These are phyloP conservation scores for Drosophila aldrichi DNA, from an alignment of 2,888 invertebrate species.

Conservation along the genomic window DNA sequence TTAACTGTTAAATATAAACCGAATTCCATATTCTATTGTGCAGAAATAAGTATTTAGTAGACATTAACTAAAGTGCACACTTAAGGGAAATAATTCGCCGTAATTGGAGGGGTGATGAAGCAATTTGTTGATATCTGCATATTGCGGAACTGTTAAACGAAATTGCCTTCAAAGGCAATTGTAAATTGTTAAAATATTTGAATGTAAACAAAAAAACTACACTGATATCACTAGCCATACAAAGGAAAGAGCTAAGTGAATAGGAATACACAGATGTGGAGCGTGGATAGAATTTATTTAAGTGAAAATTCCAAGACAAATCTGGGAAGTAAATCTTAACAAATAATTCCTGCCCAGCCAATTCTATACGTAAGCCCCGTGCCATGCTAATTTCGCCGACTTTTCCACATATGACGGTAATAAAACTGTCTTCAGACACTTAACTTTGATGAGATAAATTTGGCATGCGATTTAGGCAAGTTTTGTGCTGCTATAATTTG, in stretches of 20 bases:
- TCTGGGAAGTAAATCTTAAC: not conserved
- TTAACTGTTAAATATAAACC: no score
- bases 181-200: not conserved
- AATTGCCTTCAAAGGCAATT: not conserved
- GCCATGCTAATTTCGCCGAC: not conserved
- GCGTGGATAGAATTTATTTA: no score
- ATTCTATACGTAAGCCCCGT: not conserved
- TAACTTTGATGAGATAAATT: constrained; percentile 19
- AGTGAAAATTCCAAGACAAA: not conserved
- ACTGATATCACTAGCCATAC: no score
- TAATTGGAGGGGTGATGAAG: no score
- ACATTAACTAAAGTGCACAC: no score
- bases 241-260: no score
- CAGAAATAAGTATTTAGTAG: no score
- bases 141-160: not conserved
- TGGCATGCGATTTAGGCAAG: constrained; percentile 6
- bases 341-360: fast-evolving
- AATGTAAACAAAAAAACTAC: no score
- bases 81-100: no score
- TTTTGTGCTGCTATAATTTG: constrained; percentile 17
- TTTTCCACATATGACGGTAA: not conserved
- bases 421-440: not conserved
- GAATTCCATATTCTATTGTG: no score
- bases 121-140: no score
- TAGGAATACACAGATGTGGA: no score